Evolutionary conservation across 2,113 vertebrate genomes (phyloP).

Genomic region (Zeus faber): DNA sequence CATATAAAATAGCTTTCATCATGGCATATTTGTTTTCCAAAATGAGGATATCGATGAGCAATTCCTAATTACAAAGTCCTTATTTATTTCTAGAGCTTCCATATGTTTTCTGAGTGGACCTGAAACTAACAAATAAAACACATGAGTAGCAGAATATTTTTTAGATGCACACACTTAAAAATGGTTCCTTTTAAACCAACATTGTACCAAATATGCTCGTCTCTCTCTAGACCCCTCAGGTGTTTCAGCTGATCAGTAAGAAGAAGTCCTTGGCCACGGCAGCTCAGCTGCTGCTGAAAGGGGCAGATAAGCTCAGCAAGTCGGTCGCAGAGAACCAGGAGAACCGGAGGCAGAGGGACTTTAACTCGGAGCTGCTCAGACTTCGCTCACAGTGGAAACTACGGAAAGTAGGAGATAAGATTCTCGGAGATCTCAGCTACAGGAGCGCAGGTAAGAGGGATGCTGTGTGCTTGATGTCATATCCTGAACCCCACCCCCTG

Average conservation of each 20-base stretch:
- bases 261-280: constrained; percentile 93
- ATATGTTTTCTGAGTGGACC: too few species aligned
- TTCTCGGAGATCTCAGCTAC: constrained; percentile 96
- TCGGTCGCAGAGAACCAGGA: constrained; percentile 93
- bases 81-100: too few species aligned
- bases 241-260: constrained; percentile 92
- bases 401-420: constrained; percentile 97
- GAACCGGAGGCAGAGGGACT: constrained; percentile 93
- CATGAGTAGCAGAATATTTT: too few species aligned
- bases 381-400: constrained; percentile 98
- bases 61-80: too few species aligned
- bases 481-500: too few species aligned
- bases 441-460: constrained; percentile 93
- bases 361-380: constrained; percentile 91
- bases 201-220: not conserved
- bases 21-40: too few species aligned
- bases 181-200: not conserved
- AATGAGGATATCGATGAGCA: too few species aligned
- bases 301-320: constrained; percentile 91
- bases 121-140: too few species aligned
- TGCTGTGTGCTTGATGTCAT: too few species aligned
- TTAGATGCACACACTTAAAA: too few species aligned
- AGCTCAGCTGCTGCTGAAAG: constrained; percentile 91
- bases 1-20: too few species aligned
- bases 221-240: constrained; percentile 81